phyloP scores from a whole-genome alignment of 2,113 vertebrate species.

The Paradoxurus hermaphroditus region DNA sequence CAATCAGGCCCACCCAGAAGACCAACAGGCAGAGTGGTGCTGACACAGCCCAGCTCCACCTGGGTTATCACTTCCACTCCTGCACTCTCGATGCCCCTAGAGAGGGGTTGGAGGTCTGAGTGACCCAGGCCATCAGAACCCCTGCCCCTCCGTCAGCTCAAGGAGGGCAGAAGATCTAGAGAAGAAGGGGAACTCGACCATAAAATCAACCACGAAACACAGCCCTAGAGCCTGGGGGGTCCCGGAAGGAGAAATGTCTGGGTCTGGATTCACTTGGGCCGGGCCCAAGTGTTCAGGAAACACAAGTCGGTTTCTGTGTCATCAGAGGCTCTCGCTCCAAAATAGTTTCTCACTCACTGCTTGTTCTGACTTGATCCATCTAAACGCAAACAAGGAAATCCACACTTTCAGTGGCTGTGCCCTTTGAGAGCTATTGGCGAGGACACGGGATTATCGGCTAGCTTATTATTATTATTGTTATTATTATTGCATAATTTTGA shows the following conservation, averaged over 20 bases:
- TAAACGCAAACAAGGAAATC: slow-evolving; percentile 20
- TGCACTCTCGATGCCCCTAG: background rate
- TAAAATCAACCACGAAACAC: slow-evolving; percentile 1
- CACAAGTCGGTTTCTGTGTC: background rate
- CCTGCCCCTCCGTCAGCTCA: background rate
- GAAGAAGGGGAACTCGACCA: background rate
- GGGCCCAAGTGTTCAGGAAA: background rate
- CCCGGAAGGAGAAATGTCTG: background rate
- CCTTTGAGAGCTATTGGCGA: background rate
- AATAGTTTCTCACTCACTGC: background rate
- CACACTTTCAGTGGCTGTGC: background rate
- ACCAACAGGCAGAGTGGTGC: background rate
- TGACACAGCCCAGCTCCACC: background rate
- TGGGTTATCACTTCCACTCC: background rate
- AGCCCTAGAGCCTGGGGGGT: background rate
- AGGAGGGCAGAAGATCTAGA: background rate
- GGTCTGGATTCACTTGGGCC: background rate
- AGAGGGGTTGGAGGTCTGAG: background rate
- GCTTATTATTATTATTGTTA: background rate
- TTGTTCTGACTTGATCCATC: background rate
- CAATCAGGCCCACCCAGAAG: slow-evolving; percentile 27
- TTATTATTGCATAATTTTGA: background rate
- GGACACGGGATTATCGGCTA: background rate
- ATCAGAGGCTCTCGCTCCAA: slow-evolving; percentile 11
- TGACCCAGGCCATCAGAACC: background rate